phyloP scores from a whole-genome alignment of 2,113 vertebrate genomes.

The Pungitius pungitius region DNA sequence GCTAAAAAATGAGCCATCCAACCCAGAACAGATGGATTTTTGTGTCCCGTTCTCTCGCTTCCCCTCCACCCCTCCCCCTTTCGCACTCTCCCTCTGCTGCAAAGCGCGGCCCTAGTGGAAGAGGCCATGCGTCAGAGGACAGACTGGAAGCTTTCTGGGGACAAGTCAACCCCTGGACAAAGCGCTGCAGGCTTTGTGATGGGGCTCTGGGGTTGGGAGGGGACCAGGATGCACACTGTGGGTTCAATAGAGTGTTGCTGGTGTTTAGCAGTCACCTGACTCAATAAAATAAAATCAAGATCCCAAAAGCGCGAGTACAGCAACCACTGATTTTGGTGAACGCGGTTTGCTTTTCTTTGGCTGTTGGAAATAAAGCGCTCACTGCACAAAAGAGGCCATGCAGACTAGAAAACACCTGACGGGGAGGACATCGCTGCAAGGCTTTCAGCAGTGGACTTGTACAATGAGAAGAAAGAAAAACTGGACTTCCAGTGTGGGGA shows the following conservation, averaged over 20 bases:
- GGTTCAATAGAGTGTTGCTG: conserved; percentile 22
- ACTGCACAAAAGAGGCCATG: neutral
- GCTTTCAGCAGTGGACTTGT: conserved; percentile 33
- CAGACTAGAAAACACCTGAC: conserved; percentile 13
- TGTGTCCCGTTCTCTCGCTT: conserved; percentile 68
- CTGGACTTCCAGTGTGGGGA: conserved; percentile 40
- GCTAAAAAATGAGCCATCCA: conserved; percentile 78
- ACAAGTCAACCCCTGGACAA: conserved; percentile 54
- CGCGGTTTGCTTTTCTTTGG: neutral
- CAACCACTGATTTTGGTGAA: conserved; percentile 9
- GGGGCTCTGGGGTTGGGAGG: neutral
- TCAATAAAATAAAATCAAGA: conserved; percentile 11
- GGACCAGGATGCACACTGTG: neutral
- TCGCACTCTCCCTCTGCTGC: conserved; percentile 46
- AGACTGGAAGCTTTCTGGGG: conserved; percentile 58
- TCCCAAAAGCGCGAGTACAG: conserved; percentile 1
- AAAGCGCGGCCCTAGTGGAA: conserved; percentile 55
- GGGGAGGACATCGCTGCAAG: conserved; percentile 15
- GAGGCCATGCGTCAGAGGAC: conserved; percentile 61
- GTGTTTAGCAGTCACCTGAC: conserved; percentile 8
- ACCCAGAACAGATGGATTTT: conserved; percentile 83
- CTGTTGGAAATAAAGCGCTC: conserved; percentile 6
- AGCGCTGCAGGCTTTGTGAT: conserved; percentile 37
- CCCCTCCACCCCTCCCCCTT: conserved; percentile 45
- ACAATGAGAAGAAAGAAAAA: neutral